phyloP scores from a whole-genome alignment of 2,888 invertebrate species.

The Margaritifera margaritifera region DNA sequence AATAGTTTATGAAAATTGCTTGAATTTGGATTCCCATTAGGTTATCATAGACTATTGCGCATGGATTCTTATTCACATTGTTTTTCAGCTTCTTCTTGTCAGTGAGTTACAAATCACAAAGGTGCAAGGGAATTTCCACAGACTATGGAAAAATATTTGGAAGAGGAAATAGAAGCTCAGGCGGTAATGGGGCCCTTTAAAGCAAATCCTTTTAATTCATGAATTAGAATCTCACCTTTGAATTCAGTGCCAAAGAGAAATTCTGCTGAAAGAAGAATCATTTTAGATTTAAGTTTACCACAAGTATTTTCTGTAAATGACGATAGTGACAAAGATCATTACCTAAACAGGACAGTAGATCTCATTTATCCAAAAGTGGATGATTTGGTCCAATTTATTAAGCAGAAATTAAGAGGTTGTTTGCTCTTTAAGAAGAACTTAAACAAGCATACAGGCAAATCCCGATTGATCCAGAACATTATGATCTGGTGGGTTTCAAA shows the following conservation, averaged over 20 bases:
- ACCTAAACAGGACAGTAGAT: conserved; percentile 1
- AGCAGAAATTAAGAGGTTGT: not conserved
- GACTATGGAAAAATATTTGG: conserved; percentile 2
- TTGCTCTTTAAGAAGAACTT: too few relatives aligned
- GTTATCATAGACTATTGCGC: not conserved
- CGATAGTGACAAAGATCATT: conserved; percentile 3
- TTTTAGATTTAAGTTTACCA: conserved; percentile 4
- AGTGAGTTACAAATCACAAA: conserved; percentile 1
- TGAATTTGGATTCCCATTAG: conserved; percentile 9
- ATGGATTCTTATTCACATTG: not conserved
- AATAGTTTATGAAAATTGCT: conserved; percentile 4
- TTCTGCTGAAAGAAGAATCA: not conserved
- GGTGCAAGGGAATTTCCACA: conserved; percentile 2
- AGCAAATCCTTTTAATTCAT: not conserved
- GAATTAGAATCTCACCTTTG: conserved; percentile 1
- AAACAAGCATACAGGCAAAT: too few relatives aligned
- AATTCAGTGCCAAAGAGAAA: conserved; percentile 6
- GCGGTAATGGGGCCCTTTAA: conserved; percentile 7
- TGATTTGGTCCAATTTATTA: not conserved
- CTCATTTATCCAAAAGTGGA: conserved; percentile 6
- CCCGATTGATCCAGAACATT: too few relatives aligned
- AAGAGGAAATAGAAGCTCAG: conserved; percentile 1
- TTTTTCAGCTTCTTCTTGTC: not conserved
- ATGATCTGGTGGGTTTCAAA: too few relatives aligned
- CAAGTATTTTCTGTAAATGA: conserved; percentile 1